Conservation (phyloP, 2,888 invertebrate genomes). For the Callosobruchus maculatus region DNA sequence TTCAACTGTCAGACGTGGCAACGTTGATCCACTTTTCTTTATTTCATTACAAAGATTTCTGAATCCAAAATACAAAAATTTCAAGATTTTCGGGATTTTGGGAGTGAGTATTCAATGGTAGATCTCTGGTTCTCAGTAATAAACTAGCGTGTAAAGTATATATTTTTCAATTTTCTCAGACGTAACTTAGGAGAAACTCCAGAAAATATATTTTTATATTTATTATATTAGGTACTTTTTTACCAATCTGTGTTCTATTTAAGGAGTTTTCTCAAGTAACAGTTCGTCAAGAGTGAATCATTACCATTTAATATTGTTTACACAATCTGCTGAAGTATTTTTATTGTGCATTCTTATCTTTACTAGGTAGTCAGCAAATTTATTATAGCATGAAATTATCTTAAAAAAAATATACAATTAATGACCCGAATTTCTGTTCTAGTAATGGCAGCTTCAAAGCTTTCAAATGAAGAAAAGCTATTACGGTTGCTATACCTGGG, state of each 20-base stretch:
- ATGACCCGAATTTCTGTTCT: not conserved
- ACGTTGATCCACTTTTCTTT: not conserved
- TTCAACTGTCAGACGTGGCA: not conserved
- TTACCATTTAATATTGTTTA: not conserved
- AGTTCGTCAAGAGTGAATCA: not conserved
- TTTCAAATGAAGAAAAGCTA: slow-evolving; percentile 28
- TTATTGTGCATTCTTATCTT: not conserved
- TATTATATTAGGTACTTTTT: not conserved
- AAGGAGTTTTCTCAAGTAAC: not conserved
- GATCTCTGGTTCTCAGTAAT: not conserved
- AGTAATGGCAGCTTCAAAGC: slow-evolving; percentile 19
- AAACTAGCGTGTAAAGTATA: not conserved
- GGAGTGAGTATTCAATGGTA: not conserved
- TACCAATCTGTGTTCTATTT: not conserved
- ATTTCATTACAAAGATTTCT: not conserved
- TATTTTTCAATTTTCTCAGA: not conserved
- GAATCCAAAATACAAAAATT: not conserved
- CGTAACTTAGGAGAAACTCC: not conserved
- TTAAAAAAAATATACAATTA: not conserved
- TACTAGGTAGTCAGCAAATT: not conserved
- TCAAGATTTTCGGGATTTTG: not conserved
- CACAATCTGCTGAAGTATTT: not conserved
- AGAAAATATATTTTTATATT: not conserved
- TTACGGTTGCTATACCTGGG: slow-evolving; percentile 37
- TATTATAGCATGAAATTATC: not conserved